phyloP scores from a whole-genome alignment of 2,797 vertebrate species.

The Danio kyathit region DNA sequence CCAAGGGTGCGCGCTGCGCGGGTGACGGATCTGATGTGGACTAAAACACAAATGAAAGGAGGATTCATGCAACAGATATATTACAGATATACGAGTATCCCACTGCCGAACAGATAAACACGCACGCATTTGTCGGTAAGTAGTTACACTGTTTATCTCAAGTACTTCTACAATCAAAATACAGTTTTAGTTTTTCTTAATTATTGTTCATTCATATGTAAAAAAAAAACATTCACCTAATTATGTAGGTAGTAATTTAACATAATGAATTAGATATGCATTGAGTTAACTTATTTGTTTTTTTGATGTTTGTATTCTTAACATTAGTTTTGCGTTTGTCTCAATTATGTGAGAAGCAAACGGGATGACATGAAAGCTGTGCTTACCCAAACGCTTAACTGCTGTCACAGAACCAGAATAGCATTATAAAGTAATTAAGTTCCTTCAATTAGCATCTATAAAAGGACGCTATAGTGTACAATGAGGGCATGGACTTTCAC shows the following conservation, averaged over 20 bases:
- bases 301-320: slow-evolving; percentile 24
- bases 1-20: slow-evolving; percentile 55
- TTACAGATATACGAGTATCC: background rate
- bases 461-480: slow-evolving; percentile 70
- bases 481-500: slow-evolving; percentile 61
- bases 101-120: background rate
- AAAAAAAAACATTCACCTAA: background rate
- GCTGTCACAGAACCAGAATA: slow-evolving; percentile 75
- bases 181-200: background rate
- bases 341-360: slow-evolving; percentile 47
- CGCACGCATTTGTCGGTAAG: slow-evolving; percentile 16
- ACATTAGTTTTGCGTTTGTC: slow-evolving; percentile 31
- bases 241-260: background rate
- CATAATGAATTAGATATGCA: background rate
- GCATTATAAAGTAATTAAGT: slow-evolving; percentile 83
- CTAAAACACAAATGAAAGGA: slow-evolving; percentile 61
- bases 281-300: background rate
- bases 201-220: background rate
- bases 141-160: background rate
- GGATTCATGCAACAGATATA: slow-evolving; percentile 49
- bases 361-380: slow-evolving; percentile 77
- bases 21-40: slow-evolving; percentile 59
- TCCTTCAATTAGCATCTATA: slow-evolving; percentile 84
- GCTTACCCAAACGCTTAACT: slow-evolving; percentile 67
- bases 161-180: background rate